A percentile compares a stretch with the other conserved stretches of the same genome.
phyloP scores from a whole-genome alignment of 1,140 invertebrate genomes.

The Archegozetes longisetosus region DNA sequence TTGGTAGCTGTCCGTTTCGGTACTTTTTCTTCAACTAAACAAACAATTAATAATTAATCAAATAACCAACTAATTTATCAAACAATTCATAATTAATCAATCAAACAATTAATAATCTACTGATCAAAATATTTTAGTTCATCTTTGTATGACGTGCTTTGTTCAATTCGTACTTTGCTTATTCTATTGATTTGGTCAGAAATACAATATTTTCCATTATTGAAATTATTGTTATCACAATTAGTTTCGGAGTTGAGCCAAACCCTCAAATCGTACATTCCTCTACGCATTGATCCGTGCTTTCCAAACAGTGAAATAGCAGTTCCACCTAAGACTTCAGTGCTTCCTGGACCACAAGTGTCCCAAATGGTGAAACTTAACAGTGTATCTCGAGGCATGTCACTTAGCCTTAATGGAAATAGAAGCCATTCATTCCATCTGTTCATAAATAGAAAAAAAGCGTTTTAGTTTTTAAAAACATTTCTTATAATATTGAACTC shows the following conservation, averaged over 20 bases:
- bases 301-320: slow-evolving; percentile 82
- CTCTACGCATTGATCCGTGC: slow-evolving; percentile 42
- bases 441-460: slow-evolving; percentile 21
- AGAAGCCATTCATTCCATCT: slow-evolving; percentile 93
- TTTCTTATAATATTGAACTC: slow-evolving; percentile 7
- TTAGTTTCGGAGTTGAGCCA: slow-evolving; percentile 47
- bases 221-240: slow-evolving; percentile 44
- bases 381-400: slow-evolving; percentile 71
- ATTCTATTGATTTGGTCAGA: slow-evolving; percentile 72
- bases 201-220: slow-evolving; percentile 65
- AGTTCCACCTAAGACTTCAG: slow-evolving; percentile 71
- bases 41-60: slow-evolving; percentile 10
- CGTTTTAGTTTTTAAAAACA: not conserved
- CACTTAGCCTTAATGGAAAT: slow-evolving; percentile 75
- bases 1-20: slow-evolving; percentile 78
- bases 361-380: slow-evolving; percentile 87
- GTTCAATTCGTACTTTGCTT: slow-evolving; percentile 49
- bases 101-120: too few species aligned
- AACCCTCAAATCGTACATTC: slow-evolving; percentile 38
- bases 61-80: not conserved
- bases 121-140: too few species aligned
- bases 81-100: too few species aligned
- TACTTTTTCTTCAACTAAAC: slow-evolving; percentile 73
- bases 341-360: slow-evolving; percentile 64
- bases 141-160: too few species aligned